A percentile compares a stretch with the other conserved stretches of the same genome.
Conservation (phyloP, 2,797 vertebrate genomes). For the Clarias pachynema region DNA sequence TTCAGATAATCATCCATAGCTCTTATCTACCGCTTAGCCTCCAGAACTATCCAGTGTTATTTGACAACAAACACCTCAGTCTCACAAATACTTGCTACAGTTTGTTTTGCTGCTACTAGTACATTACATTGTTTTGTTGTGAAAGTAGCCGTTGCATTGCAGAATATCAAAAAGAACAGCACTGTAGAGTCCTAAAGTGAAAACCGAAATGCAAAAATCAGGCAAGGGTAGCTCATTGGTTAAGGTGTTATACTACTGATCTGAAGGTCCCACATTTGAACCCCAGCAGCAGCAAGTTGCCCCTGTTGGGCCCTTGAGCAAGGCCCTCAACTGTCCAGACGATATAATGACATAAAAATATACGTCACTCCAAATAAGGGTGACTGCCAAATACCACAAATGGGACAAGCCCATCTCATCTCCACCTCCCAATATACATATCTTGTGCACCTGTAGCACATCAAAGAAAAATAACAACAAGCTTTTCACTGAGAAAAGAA, state of each 20-base stretch:
- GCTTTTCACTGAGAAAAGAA: background rate
- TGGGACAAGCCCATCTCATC: background rate
- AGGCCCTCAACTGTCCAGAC: no score
- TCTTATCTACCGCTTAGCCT: constrained; percentile 14
- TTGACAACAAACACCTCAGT: constrained; percentile 37
- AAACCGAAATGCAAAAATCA: background rate
- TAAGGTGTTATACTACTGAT: no score
- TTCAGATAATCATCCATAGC: constrained; percentile 28
- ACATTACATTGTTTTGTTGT: background rate
- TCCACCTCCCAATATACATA: background rate
- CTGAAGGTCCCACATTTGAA: no score
- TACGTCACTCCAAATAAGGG: no score
- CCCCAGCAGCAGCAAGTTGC: no score
- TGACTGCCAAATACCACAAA: no score
- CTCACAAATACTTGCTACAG: constrained; percentile 64
- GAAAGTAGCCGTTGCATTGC: background rate
- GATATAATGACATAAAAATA: no score
- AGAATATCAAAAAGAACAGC: background rate
- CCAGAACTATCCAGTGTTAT: background rate
- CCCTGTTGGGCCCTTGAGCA: no score
- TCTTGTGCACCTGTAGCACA: background rate
- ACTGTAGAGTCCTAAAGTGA: background rate
- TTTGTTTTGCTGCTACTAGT: constrained; percentile 10
- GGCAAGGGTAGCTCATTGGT: no score
- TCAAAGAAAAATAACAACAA: background rate